Evolutionary conservation across 1,140 invertebrate species (phyloP), one percentile per base, ranked within the genome.

Genomic region (Pogonomyrmex californicus): DNA sequence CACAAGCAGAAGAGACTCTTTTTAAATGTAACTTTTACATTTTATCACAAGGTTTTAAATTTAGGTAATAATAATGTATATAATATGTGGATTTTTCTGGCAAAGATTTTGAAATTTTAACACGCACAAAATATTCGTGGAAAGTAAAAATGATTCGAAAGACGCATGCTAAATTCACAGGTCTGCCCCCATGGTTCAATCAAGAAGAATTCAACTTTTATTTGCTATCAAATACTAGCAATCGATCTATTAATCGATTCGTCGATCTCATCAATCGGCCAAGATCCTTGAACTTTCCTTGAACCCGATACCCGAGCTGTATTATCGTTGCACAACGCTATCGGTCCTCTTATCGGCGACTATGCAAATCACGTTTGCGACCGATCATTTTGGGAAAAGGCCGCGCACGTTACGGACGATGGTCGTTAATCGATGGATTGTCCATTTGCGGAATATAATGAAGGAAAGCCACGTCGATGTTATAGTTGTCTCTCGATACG

Each of bases 301-400:
- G n/a, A n/a, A n/a, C n/a, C n/a, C n/a, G 54, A 33, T n/a, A 23
- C 38, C 54, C 47, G 47, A 30, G 41, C 54, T 38, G 41, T 12
- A 49, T 75, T 83, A 83, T 83, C 68, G 56, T 58, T n/a, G n/a
- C 41, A 14, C 51, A 9, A 30, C 33, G 68, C 36, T 49, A 83
- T 83, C 79, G 56, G 12, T 17, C 17, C 54, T 73, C 79, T 83
- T 83, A 83, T 83, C 79, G 17, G 56, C 10, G 68, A 60, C 56
- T 83, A 75, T 73, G 68, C 79, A 83, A 83, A 83, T 83, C 79
- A 83, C 79, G 41, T 75, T 75, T 71, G 54, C 54, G 68, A 12
- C 30, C 68, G 77, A 23, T 70, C 49, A 56, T 83, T 83, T 83
- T 54, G 66, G 68, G 54, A 73, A 73, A 73, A 51, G 38, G 30